phyloP scores from a whole-genome alignment of 1,140 invertebrate species.

The Aphelinus certus region DNA sequence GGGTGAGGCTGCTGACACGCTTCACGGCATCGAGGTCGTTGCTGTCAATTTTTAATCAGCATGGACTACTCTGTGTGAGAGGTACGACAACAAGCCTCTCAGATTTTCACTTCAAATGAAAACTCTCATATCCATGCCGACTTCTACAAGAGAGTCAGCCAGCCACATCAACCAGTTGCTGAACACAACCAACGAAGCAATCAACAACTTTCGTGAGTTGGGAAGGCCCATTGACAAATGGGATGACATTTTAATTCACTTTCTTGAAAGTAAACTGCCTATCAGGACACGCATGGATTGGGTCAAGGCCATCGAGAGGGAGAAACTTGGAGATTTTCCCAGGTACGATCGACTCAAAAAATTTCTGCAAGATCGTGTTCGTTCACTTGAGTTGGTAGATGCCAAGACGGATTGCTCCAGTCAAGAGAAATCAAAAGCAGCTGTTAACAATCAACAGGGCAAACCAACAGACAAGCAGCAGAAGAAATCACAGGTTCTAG shows the following conservation, averaged over 20 bases:
- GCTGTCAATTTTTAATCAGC: too few species aligned
- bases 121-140: conserved; percentile 21
- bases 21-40: too few species aligned
- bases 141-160: conserved; percentile 41
- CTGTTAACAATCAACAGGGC: background rate
- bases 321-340: background rate
- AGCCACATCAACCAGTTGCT: conserved; percentile 48
- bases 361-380: background rate
- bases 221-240: conserved; percentile 47
- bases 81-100: too few species aligned
- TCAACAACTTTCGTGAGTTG: conserved; percentile 49
- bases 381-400: background rate
- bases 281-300: conserved; percentile 45
- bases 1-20: too few species aligned
- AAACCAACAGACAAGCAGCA: background rate
- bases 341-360: background rate
- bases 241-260: conserved; percentile 50
- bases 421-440: background rate
- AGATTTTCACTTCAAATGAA: too few species aligned
- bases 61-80: too few species aligned
- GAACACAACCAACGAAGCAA: conserved; percentile 48
- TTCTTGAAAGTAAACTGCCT: conserved; percentile 47
- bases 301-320: conserved; percentile 19
- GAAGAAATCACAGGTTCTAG: background rate
- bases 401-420: background rate